These are phyloP conservation scores for Leptinotarsa defecta DNA, from an alignment of 1,140 invertebrate genomes.

Conservation along the genomic window DNA sequence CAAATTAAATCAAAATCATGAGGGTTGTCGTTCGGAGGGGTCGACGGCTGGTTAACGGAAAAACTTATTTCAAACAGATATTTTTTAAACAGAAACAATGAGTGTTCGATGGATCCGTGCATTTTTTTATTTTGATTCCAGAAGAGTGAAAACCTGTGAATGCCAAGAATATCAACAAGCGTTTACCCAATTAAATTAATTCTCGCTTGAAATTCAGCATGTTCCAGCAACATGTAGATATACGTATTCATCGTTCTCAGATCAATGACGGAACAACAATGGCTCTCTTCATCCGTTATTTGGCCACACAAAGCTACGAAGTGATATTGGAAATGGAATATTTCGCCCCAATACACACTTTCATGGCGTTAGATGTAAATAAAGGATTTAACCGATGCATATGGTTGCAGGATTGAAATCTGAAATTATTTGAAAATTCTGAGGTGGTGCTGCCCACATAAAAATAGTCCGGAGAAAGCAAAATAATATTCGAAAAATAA, in stretches of 20 bases:
- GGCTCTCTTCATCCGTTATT: constrained; percentile 49
- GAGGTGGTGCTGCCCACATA: background rate
- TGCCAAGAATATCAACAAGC: too few relatives aligned
- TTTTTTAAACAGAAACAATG: too few relatives aligned
- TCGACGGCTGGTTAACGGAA: too few relatives aligned
- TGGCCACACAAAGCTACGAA: constrained; percentile 49
- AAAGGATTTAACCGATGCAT: constrained; percentile 50
- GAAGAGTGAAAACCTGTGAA: too few relatives aligned
- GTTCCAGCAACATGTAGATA: constrained; percentile 31
- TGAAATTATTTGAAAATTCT: constrained; percentile 24
- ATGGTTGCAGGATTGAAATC: constrained; percentile 45
- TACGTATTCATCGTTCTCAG: constrained; percentile 32
- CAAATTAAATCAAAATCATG: too few relatives aligned
- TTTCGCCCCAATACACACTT: constrained; percentile 54
- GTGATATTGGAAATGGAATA: constrained; percentile 56
- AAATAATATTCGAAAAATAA: too few relatives aligned
- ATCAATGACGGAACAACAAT: constrained; percentile 51
- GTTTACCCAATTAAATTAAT: too few relatives aligned
- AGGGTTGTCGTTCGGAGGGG: too few relatives aligned
- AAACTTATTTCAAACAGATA: too few relatives aligned
- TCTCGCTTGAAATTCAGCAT: constrained; percentile 11
- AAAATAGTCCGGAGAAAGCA: too few relatives aligned
- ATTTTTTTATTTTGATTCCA: too few relatives aligned
- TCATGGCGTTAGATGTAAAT: constrained; percentile 52
- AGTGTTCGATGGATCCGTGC: too few relatives aligned